Conservation (phyloP, 2,888 invertebrate genomes). For the Cotesia congregata region DNA sequence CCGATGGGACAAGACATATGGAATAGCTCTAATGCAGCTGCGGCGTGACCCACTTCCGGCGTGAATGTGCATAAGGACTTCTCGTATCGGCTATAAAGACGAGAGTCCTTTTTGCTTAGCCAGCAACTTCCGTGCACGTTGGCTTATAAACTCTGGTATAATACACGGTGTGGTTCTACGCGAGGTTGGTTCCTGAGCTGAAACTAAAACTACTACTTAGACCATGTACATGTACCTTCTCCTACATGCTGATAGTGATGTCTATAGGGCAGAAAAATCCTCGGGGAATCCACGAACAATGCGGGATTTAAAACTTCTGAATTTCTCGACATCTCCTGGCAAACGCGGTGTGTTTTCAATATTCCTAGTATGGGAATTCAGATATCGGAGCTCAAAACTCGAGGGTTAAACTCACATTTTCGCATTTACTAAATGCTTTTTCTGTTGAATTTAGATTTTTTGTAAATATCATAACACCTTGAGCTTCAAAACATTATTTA, state of each 20-base stretch:
- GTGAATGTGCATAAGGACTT: background rate
- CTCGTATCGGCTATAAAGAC: background rate
- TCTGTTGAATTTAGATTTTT: background rate
- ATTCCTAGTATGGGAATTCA: background rate
- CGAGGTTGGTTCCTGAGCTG: background rate
- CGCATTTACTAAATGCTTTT: background rate
- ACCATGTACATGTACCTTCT: background rate
- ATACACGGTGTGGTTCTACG: slow-evolving; percentile 2
- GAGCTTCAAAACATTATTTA: background rate
- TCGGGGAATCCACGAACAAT: background rate
- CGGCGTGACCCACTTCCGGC: slow-evolving; percentile 34
- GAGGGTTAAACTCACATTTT: background rate
- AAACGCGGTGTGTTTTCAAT: background rate
- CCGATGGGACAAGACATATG: slow-evolving; percentile 27
- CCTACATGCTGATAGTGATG: background rate
- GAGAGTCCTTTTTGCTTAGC: slow-evolving; percentile 31
- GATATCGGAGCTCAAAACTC: background rate
- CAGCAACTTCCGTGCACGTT: slow-evolving; percentile 23
- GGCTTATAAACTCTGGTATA: slow-evolving; percentile 36
- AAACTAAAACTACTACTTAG: slow-evolving; percentile 17
- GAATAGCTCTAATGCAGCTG: slow-evolving; percentile 15
- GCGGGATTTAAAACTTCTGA: background rate
- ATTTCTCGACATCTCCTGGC: background rate
- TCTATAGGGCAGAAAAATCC: background rate
- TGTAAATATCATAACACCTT: background rate